Percentiles rank a stretch among this genome's conserved stretches.
These are phyloP conservation scores for Adineta ricciae DNA, from an alignment of 2,888 invertebrate species.

Conservation along the genomic window DNA sequence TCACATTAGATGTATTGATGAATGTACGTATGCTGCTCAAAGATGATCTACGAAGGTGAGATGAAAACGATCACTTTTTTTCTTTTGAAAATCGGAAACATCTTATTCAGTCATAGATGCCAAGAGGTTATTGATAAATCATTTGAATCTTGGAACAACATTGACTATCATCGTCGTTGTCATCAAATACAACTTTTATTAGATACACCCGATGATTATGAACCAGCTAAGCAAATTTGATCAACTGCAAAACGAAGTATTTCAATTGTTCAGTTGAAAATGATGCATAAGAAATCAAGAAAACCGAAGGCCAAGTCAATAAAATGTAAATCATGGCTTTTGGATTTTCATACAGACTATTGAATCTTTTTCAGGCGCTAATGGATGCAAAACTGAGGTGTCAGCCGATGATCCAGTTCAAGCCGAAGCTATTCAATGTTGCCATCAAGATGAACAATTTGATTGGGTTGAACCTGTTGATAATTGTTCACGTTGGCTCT, in stretches of 20 bases:
- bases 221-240: background rate
- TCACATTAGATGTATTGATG: background rate
- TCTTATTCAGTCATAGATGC: background rate
- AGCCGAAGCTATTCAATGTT: too few species aligned
- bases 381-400: background rate
- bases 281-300: background rate
- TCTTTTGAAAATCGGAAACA: background rate
- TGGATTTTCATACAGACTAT: too few species aligned
- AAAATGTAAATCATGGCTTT: background rate
- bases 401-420: background rate
- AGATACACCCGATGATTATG: background rate
- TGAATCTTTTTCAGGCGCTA: background rate
- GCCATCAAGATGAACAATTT: too few species aligned
- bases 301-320: background rate
- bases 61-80: background rate
- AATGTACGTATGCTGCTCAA: background rate
- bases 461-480: too few species aligned
- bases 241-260: background rate
- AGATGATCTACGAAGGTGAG: background rate
- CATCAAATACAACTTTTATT: background rate
- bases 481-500: too few species aligned
- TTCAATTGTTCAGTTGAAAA: background rate
- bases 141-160: background rate
- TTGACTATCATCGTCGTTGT: background rate
- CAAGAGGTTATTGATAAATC: background rate